phyloP scores from a whole-genome alignment of 1,140 invertebrate species.

The Chlorops oryzae region DNA sequence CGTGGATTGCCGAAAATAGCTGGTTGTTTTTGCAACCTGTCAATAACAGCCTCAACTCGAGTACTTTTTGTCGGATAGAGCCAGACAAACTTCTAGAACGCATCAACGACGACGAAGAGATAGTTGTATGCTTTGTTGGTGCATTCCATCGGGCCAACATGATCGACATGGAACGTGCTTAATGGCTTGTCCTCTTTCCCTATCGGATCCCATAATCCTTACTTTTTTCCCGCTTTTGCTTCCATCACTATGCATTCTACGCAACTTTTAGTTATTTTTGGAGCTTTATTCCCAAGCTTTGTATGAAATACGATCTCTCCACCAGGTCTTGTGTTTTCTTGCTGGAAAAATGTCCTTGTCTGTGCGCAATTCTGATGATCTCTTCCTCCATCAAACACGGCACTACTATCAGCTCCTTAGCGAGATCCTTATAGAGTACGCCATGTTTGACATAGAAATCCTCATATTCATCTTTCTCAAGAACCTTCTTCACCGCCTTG shows the following conservation, averaged over 20 bases:
- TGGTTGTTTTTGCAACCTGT: conserved; percentile 14
- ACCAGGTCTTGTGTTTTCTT: conserved; percentile 20
- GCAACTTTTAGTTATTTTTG: conserved; percentile 32
- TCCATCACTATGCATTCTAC: conserved; percentile 31
- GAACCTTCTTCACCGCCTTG: too few relatives aligned
- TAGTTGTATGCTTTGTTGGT: conserved; percentile 46
- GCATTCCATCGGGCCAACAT: conserved; percentile 35
- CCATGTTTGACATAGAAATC: conserved; percentile 6
- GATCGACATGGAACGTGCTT: conserved; percentile 20
- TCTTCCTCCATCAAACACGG: conserved; percentile 21
- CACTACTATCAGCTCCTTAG: conserved; percentile 17
- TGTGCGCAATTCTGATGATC: conserved; percentile 14
- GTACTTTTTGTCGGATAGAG: conserved; percentile 1
- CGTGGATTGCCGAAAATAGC: conserved; percentile 34
- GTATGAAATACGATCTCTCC: conserved; percentile 46
- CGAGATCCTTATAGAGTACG: neutral
- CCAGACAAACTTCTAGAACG: conserved; percentile 34
- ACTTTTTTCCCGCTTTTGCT: conserved; percentile 39
- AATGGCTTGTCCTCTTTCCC: conserved; percentile 29
- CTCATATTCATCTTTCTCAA: too few relatives aligned
- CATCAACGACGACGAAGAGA: conserved; percentile 38
- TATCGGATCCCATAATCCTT: conserved; percentile 38
- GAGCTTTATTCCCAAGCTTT: conserved; percentile 33
- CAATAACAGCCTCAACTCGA: conserved; percentile 1
- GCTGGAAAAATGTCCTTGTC: conserved; percentile 19